phyloP scores from a whole-genome alignment of 1,140 invertebrate species.

The Batillaria attramentaria region DNA sequence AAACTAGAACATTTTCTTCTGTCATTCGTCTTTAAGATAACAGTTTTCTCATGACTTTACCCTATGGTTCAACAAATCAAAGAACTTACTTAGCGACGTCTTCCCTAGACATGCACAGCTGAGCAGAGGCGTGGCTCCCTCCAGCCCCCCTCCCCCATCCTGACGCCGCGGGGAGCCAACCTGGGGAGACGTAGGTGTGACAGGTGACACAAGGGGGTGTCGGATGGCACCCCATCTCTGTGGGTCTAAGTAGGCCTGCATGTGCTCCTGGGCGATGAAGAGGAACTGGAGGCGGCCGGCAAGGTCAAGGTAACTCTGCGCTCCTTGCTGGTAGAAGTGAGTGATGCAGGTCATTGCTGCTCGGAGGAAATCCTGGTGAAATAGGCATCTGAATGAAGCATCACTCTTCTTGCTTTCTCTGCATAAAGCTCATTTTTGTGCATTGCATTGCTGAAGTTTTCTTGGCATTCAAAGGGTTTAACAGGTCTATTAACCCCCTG shows the following conservation, averaged over 20 bases:
- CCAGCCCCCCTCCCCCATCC: conserved; percentile 24
- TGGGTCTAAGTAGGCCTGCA: conserved; percentile 67
- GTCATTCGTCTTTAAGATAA: too few species aligned
- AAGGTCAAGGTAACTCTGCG: conserved; percentile 64
- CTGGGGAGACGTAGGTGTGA: conserved; percentile 6
- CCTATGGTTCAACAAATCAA: too few species aligned
- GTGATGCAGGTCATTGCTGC: conserved; percentile 70
- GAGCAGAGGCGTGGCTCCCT: conserved; percentile 39
- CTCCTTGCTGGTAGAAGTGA: conserved; percentile 65
- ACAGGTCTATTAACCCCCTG: too few species aligned
- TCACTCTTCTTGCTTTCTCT: too few species aligned
- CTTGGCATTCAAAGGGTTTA: too few species aligned
- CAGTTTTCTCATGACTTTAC: too few species aligned
- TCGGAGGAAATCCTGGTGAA: conserved; percentile 70
- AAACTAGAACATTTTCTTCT: too few species aligned
- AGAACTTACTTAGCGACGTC: conserved; percentile 65
- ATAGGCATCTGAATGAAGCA: too few species aligned
- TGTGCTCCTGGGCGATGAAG: conserved; percentile 66
- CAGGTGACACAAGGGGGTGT: conserved; percentile 41
- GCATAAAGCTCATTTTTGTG: too few species aligned
- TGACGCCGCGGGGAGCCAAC: background rate
- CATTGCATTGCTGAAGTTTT: too few species aligned
- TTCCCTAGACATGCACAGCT: conserved; percentile 55
- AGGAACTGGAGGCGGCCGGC: conserved; percentile 57
- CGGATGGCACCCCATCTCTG: conserved; percentile 62